Conservation (phyloP, 2,797 vertebrate species). For the Hirundo rustica region DNA sequence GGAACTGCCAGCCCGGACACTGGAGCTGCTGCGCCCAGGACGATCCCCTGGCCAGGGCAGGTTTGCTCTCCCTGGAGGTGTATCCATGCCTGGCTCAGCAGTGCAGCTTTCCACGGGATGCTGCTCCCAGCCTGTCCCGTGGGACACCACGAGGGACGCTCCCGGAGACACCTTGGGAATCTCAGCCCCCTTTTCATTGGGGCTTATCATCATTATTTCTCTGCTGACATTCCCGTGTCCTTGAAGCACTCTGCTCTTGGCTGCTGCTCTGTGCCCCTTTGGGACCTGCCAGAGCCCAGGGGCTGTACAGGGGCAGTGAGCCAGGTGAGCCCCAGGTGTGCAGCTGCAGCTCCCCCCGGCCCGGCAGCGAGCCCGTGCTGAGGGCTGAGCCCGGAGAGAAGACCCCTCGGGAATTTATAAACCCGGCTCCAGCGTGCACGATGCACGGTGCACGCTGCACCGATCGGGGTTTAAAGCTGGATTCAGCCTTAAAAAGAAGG, state of each 20-base stretch:
- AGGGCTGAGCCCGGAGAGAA: not conserved
- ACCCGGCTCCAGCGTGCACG: not conserved
- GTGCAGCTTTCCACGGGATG: not conserved
- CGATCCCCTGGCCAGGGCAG: rapidly evolving
- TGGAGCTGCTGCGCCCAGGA: rapidly evolving
- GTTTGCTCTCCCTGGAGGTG: not conserved
- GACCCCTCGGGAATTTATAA: rapidly evolving
- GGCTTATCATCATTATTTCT: rapidly evolving
- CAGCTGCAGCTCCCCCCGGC: not conserved
- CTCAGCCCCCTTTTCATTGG: not conserved
- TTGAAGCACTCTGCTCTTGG: not conserved
- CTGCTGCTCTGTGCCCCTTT: rapidly evolving
- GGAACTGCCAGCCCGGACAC: not conserved
- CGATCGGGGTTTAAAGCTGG: no score
- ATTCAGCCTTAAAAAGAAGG: rapidly evolving
- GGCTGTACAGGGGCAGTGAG: rapidly evolving
- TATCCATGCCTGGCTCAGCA: not conserved
- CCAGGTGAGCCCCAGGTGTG: not conserved
- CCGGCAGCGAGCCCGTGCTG: not conserved
- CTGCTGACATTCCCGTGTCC: rapidly evolving
- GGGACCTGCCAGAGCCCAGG: rapidly evolving
- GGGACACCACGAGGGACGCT: not conserved
- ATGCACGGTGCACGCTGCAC: not conserved
- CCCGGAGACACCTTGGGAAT: rapidly evolving
- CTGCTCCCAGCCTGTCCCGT: rapidly evolving